phyloP scores from a whole-genome alignment of 2,888 invertebrate genomes.

The Melanostoma mellinum region DNA sequence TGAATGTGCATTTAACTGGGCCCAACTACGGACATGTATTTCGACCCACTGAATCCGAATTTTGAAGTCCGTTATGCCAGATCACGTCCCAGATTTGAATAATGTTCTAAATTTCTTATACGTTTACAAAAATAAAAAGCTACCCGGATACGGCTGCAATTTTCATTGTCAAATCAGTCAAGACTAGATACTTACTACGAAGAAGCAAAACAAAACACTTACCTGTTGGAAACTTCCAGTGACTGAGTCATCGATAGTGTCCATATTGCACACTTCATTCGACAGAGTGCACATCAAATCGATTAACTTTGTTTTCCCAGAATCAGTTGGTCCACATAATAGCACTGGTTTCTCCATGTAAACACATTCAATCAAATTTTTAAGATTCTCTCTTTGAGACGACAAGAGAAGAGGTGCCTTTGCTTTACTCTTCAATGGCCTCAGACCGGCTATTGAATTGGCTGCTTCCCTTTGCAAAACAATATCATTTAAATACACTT shows the following conservation, averaged over 20 bases:
- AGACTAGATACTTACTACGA: too few relatives aligned
- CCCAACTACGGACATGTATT: too few relatives aligned
- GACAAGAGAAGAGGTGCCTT: constrained; percentile 83
- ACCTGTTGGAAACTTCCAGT: constrained; percentile 98
- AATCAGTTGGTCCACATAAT: constrained; percentile 80
- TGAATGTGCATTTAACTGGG: too few relatives aligned
- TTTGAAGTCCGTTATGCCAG: too few relatives aligned
- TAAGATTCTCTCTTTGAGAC: constrained; percentile 87
- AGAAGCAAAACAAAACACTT: constrained; percentile 7
- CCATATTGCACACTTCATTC: constrained; percentile 79
- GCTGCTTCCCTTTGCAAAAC: constrained; percentile 81
- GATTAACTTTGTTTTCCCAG: constrained; percentile 81
- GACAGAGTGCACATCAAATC: constrained; percentile 79
- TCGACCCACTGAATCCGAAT: too few relatives aligned
- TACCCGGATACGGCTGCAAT: too few relatives aligned
- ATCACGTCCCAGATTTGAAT: too few relatives aligned
- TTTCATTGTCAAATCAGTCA: too few relatives aligned
- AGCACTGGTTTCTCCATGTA: constrained; percentile 96
- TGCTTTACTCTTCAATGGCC: constrained; percentile 76
- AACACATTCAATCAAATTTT: constrained; percentile 92
- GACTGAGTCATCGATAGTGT: constrained; percentile 82
- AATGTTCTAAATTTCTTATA: too few relatives aligned
- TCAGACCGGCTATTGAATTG: constrained; percentile 73
- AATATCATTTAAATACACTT: constrained; percentile 87
- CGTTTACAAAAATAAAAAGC: too few relatives aligned